A percentile compares a stretch with the other conserved stretches of the same genome.
Evolutionary conservation across 2,113 vertebrate species (phyloP).

Genomic region (Arvicanthis niloticus): DNA sequence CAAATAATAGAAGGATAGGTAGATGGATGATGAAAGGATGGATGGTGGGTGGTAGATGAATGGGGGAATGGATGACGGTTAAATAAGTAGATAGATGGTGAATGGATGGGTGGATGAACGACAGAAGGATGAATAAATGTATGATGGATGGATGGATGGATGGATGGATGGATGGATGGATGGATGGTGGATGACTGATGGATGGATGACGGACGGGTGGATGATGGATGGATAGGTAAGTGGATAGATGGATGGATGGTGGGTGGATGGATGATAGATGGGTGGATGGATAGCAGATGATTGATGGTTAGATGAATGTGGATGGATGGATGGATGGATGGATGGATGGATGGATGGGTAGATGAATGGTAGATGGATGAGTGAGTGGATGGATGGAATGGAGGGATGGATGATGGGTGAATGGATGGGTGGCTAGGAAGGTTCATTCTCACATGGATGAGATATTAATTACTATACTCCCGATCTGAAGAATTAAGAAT

Average conservation of each 20-base stretch:
- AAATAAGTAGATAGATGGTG: not conserved
- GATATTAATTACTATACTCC: not conserved
- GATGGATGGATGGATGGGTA: too few species aligned
- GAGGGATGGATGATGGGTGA: not conserved
- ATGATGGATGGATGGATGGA: not conserved
- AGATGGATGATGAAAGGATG: not conserved
- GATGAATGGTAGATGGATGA: too few species aligned
- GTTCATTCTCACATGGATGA: too few species aligned
- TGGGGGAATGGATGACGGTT: not conserved
- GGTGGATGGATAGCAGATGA: not conserved
- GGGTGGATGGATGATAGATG: not conserved
- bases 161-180: accelerated
- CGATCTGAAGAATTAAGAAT: not conserved
- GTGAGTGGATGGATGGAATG: too few species aligned
- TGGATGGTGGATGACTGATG: not conserved
- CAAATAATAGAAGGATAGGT: not conserved
- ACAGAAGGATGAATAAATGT: too few species aligned
- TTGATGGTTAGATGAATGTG: not conserved
- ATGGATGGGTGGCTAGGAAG: not conserved
- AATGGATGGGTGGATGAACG: too few species aligned
- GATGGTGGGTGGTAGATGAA: not conserved
- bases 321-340: not conserved
- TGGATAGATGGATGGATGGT: not conserved
- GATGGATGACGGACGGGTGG: not conserved
- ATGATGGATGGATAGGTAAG: not conserved